These are phyloP conservation scores for Zaprionus ghesquierei DNA, from an alignment of 1,140 invertebrate genomes.

Conservation along the genomic window DNA sequence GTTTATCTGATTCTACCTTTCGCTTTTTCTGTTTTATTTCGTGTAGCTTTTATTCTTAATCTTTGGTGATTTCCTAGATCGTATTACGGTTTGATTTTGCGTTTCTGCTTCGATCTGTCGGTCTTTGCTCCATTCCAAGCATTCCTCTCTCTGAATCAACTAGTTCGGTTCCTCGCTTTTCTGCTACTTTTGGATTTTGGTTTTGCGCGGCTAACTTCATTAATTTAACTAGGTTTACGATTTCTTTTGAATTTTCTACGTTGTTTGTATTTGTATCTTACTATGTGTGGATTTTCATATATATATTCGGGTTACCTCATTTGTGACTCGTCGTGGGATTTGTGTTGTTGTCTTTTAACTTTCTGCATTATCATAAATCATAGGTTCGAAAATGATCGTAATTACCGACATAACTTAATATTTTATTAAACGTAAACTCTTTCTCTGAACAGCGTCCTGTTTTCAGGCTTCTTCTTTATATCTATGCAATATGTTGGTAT, in stretches of 20 bases:
- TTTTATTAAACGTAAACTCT: constrained; percentile 73
- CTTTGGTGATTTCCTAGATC: background rate
- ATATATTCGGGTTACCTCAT: constrained; percentile 60
- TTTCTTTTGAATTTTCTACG: constrained; percentile 36
- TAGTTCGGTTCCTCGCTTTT: background rate
- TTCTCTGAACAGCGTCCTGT: constrained; percentile 58
- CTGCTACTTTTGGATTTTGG: constrained; percentile 13
- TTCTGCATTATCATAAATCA: constrained; percentile 49
- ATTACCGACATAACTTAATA: constrained; percentile 58
- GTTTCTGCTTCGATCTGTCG: background rate
- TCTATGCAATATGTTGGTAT: background rate
- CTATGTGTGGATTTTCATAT: constrained; percentile 45
- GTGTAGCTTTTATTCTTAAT: constrained; percentile 3
- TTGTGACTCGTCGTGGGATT: constrained; percentile 37
- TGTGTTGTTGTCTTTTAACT: constrained; percentile 64
- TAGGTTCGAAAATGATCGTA: constrained; percentile 43
- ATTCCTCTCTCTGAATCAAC: background rate
- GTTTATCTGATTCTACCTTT: constrained; percentile 22
- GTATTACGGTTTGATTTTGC: constrained; percentile 1
- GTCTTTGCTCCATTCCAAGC: background rate
- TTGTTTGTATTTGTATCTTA: constrained; percentile 39
- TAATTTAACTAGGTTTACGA: background rate
- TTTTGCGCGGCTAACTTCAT: constrained; percentile 57
- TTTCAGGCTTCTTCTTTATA: constrained; percentile 8
- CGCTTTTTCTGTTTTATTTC: background rate